Conservation (phyloP, 2,888 invertebrate genomes). For the Diarsia dahlii region DNA sequence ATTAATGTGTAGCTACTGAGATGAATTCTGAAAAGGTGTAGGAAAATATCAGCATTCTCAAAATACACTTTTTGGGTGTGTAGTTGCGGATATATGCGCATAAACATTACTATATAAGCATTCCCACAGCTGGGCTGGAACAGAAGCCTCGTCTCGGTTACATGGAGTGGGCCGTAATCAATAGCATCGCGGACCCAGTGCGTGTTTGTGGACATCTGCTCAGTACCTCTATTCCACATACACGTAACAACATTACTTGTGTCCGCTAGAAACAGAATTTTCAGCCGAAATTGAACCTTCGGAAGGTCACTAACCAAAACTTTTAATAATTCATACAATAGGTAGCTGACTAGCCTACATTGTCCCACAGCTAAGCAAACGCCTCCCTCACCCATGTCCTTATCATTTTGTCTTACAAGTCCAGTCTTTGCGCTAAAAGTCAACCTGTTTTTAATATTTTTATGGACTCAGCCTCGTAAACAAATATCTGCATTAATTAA, state of each 20-base stretch:
- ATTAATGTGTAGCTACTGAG: neutral
- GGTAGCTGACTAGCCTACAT: neutral
- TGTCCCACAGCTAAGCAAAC: neutral
- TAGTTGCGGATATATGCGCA: too few species aligned
- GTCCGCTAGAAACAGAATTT: neutral
- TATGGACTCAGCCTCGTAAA: neutral
- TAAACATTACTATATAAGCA: neutral
- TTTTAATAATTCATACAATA: neutral
- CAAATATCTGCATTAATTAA: constrained; percentile 13
- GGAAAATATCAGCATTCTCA: too few species aligned
- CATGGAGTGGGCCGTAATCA: neutral
- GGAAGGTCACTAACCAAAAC: neutral
- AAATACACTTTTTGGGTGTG: too few species aligned
- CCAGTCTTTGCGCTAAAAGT: neutral
- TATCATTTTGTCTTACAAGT: neutral
- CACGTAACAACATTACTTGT: neutral
- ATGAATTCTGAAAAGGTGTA: neutral
- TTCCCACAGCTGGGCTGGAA: neutral
- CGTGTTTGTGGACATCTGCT: neutral
- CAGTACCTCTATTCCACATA: neutral
- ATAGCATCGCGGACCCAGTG: neutral
- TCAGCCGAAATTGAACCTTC: neutral
- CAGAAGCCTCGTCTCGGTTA: neutral
- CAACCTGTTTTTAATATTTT: too few species aligned
- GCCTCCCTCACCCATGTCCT: neutral